phyloP scores from a whole-genome alignment of 2,888 invertebrate species.

The Reticulitermes lucifugus region DNA sequence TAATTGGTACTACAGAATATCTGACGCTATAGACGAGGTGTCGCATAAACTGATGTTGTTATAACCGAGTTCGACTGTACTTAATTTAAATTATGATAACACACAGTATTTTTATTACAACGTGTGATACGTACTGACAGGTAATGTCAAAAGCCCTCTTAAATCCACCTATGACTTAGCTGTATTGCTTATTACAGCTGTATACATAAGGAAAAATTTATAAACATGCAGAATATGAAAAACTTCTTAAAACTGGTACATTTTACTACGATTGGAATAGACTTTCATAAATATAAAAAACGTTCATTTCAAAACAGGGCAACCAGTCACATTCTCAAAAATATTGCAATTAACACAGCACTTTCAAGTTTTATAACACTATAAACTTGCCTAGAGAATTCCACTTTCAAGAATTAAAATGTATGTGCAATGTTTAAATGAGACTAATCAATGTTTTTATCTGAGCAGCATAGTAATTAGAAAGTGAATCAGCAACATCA shows the following conservation, averaged over 20 bases:
- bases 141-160: neutral
- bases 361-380: neutral
- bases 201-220: neutral
- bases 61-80: too few species aligned
- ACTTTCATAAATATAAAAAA: conserved; percentile 9
- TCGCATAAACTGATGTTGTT: too few species aligned
- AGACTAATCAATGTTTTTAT: neutral
- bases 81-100: too few species aligned
- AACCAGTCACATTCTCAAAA: conserved; percentile 3
- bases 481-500: neutral
- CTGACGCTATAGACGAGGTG: too few species aligned
- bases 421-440: neutral
- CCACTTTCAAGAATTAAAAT: neutral
- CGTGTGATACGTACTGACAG: too few species aligned
- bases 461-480: neutral
- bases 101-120: too few species aligned
- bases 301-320: neutral
- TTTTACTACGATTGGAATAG: neutral
- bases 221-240: neutral
- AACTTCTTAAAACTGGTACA: too few species aligned
- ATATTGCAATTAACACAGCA: neutral
- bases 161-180: conserved; percentile 11
- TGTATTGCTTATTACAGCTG: neutral
- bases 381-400: neutral
- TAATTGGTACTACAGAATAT: too few species aligned